Conservation (phyloP, 2,113 vertebrate species). For the Greenwoodochromis staneri region DNA sequence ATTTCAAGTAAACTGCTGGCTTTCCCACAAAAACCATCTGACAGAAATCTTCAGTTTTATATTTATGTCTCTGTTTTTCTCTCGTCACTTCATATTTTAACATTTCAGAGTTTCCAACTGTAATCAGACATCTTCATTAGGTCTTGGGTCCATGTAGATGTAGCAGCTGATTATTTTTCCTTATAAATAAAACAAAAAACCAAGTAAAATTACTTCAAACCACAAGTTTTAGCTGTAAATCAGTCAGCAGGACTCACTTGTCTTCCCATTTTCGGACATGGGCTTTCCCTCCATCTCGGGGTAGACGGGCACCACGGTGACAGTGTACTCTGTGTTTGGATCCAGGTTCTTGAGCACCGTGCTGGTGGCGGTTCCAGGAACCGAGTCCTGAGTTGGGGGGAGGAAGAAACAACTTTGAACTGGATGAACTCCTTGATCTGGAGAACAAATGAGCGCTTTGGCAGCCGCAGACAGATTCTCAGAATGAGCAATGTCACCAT, state of each 20-base stretch:
- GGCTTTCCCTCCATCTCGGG: conserved; percentile 84
- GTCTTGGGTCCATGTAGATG: not conserved
- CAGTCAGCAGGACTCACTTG: conserved; percentile 74
- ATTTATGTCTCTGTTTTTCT: not conserved
- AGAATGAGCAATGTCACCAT: not conserved
- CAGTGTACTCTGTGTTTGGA: conserved; percentile 82
- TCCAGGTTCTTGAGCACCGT: conserved; percentile 81
- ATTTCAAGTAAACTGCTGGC: not conserved
- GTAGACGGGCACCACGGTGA: conserved; percentile 84
- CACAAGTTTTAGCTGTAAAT: not conserved
- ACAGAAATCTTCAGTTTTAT: not conserved
- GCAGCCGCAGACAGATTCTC: not conserved
- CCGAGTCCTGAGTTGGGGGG: conserved; percentile 71
- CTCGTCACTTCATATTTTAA: no score
- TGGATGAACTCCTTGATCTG: not conserved
- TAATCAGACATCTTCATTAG: not conserved
- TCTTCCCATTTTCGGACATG: conserved; percentile 79
- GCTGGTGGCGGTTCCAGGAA: conserved; percentile 76
- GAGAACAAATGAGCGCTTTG: not conserved
- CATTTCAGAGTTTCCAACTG: not conserved
- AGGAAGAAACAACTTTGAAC: not conserved
- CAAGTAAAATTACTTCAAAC: not conserved
- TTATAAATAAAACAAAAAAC: not conserved
- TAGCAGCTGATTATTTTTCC: not conserved
- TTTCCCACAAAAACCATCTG: not conserved